These are phyloP conservation scores for Phortica variegata DNA, from an alignment of 1,140 invertebrate genomes.

Conservation along the genomic window DNA sequence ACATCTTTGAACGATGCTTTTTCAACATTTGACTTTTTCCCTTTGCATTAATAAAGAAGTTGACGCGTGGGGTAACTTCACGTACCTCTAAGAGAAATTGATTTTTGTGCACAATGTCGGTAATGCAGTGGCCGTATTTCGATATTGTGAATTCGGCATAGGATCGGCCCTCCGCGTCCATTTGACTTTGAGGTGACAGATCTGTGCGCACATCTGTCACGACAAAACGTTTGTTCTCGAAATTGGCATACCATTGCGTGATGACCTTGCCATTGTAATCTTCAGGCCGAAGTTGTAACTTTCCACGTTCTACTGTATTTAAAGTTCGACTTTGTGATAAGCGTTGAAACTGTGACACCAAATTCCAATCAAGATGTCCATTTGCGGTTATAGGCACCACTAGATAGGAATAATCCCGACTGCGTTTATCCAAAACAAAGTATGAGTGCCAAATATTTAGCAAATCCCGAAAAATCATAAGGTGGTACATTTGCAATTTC, in stretches of 20 bases:
- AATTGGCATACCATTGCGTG: slow-evolving; percentile 80
- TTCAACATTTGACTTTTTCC: slow-evolving; percentile 16
- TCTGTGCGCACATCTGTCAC: slow-evolving; percentile 82
- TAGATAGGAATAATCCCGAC: slow-evolving; percentile 69
- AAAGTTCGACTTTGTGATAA: slow-evolving; percentile 13
- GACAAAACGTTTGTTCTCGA: slow-evolving; percentile 69
- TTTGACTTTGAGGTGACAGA: slow-evolving; percentile 74
- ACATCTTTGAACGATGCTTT: slow-evolving; percentile 37
- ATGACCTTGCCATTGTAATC: slow-evolving; percentile 73
- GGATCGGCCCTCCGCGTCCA: slow-evolving; percentile 73
- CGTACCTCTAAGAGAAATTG: slow-evolving; percentile 91
- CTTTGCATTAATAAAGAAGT: slow-evolving; percentile 60
- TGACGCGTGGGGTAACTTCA: slow-evolving; percentile 74
- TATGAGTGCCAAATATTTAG: slow-evolving; percentile 77
- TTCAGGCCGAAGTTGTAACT: slow-evolving; percentile 63
- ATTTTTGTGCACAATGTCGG: slow-evolving; percentile 67
- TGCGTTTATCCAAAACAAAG: slow-evolving; percentile 67
- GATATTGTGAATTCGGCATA: slow-evolving; percentile 80
- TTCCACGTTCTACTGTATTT: slow-evolving; percentile 59
- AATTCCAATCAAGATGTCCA: slow-evolving; percentile 23
- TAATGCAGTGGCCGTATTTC: slow-evolving; percentile 68
- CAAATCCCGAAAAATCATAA: slow-evolving; percentile 67
- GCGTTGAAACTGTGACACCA: slow-evolving; percentile 57
- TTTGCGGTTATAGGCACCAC: slow-evolving; percentile 66
- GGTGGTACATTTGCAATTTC: slow-evolving; percentile 63